Conservation (phyloP, 2,888 invertebrate genomes). For the Coecobrya sp. region DNA sequence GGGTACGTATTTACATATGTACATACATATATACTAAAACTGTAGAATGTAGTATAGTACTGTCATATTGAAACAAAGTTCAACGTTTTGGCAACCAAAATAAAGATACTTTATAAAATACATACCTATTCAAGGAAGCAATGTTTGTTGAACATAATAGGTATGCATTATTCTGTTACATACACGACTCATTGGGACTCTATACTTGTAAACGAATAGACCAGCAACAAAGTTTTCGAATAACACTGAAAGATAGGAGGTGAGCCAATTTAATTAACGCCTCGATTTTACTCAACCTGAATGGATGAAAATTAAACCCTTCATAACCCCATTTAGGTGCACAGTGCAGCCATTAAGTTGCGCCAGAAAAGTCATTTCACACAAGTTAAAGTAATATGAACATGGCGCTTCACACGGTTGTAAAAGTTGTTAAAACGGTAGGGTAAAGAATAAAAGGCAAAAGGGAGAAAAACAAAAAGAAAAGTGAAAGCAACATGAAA, state of each 20-base stretch:
- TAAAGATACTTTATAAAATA: too few species aligned
- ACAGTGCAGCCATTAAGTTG: conserved; percentile 53
- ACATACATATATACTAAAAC: too few species aligned
- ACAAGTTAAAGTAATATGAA: neutral
- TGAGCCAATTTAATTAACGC: conserved; percentile 56
- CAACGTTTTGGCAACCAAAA: too few species aligned
- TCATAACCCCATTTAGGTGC: conserved; percentile 64
- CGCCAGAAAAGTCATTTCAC: conserved; percentile 30
- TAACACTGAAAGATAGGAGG: conserved; percentile 17
- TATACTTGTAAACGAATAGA: neutral
- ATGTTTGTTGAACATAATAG: too few species aligned
- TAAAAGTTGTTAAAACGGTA: neutral
- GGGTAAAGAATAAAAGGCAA: neutral
- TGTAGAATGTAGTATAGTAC: too few species aligned
- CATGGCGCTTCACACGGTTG: neutral
- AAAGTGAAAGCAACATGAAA: neutral
- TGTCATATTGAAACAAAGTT: too few species aligned
- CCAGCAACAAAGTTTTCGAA: conserved; percentile 3
- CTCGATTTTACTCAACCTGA: conserved; percentile 41
- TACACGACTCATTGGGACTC: too few species aligned
- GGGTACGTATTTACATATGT: too few species aligned
- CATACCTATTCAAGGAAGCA: too few species aligned
- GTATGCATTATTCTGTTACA: too few species aligned
- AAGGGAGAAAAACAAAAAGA: neutral
- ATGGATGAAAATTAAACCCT: conserved; percentile 59